These are phyloP conservation scores for Monochamus alternatus DNA, from an alignment of 2,888 invertebrate genomes.

Conservation along the genomic window DNA sequence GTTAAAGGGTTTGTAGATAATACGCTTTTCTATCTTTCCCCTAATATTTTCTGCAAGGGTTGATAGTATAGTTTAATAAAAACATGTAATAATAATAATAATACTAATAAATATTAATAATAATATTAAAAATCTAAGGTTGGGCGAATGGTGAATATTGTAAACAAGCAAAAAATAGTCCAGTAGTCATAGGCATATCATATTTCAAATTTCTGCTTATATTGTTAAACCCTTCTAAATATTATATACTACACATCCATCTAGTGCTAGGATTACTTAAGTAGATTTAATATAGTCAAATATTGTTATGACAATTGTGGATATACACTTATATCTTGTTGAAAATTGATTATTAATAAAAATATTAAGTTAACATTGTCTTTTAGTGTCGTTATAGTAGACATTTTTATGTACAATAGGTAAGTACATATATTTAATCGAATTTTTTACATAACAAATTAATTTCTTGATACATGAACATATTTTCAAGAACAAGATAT, in stretches of 20 bases:
- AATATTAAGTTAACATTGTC: constrained; percentile 40
- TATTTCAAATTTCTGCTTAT: constrained; percentile 52
- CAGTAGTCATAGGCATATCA: constrained; percentile 68
- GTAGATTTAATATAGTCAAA: constrained; percentile 57
- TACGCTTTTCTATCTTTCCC: neutral
- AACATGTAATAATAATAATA: constrained; percentile 14
- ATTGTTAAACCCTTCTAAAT: constrained; percentile 49
- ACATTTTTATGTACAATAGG: neutral
- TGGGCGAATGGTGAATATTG: constrained; percentile 37
- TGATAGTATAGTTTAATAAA: constrained; percentile 20
- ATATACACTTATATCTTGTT: constrained; percentile 61
- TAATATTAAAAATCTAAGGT: constrained; percentile 33
- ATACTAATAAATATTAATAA: constrained; percentile 24
- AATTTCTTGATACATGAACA: no score
- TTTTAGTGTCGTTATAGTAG: constrained; percentile 14
- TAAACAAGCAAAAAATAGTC: constrained; percentile 62
- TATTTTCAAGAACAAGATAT: no score
- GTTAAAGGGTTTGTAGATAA: constrained; percentile 5
- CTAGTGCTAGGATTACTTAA: constrained; percentile 58
- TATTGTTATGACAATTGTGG: constrained; percentile 64
- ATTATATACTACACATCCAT: constrained; percentile 59
- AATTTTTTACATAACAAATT: no score
- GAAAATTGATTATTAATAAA: constrained; percentile 52
- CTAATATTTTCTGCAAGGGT: neutral
- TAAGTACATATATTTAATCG: neutral